Base-by-base conservation (phyloP, 2,888 invertebrate species). In the Apeira syringaria region DNA sequence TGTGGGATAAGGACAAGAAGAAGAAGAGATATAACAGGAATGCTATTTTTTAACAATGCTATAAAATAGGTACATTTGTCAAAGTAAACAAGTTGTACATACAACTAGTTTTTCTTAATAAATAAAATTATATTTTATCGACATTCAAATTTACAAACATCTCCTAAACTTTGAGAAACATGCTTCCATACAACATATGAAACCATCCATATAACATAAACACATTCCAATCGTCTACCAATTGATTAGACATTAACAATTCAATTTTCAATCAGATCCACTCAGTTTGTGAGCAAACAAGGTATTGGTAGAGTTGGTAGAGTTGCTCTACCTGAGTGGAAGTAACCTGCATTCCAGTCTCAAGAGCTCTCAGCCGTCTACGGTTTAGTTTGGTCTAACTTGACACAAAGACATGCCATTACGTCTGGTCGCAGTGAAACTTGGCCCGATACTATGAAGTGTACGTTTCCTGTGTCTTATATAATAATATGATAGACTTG, bases 401-500 rank as follows among this genome's bases (percentile, higher is more conserved):
- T 52, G 42, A 56, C 61, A 78, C 80, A 83, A 83, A 83, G 79
- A 74, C 79, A 64, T 74, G 69, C 81, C 79, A 72, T 73, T 70
- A 70, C 66, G 67, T 60, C 66, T 68, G 68, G 65, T 63, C 63
- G 59, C 55, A 27, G 42, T 46, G 53, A 50, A 60, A 58, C 58
- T 58, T 59, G 50, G 7, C 26, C 41, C 29, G 38, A 30, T 35
- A 7, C 27, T 24, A 18, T 35, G 11, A 27, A 35, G 27, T 15
- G 26, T 6, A 18, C 9, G 7, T 22, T 15, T 20, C 11, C 6
- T 20, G 18, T 29, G 29, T 27, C 34, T 44, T 25, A 38, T 34
- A 25, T 34, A 30, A 25, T 34, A 30, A 39, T 39, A 34, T 18
- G 9, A n/a, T 9, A 9, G 5, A 9, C 4, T 9, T 9, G 17